Percentiles rank a stretch among this genome's conserved stretches.
Conservation (phyloP, 2,113 vertebrate genomes). For the Dicaeum eximium region DNA sequence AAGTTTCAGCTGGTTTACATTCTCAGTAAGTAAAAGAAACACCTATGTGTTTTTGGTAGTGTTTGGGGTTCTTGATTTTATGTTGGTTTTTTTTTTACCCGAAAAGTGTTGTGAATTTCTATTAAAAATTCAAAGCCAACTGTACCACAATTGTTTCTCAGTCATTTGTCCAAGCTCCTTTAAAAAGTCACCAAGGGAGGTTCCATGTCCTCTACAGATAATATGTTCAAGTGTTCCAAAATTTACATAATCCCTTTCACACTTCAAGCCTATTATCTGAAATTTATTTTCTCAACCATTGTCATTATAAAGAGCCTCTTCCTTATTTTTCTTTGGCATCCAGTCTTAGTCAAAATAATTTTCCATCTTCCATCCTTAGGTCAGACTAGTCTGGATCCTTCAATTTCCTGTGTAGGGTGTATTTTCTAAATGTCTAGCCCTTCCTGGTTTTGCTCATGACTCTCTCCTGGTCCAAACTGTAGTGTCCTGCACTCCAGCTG, state of each 20-base stretch:
- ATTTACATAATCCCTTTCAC: neutral
- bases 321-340: neutral
- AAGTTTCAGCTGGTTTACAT: neutral
- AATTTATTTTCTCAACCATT: neutral
- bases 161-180: neutral
- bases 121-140: neutral
- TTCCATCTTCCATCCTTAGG: neutral
- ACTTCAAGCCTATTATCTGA: neutral
- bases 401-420: neutral
- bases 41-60: neutral
- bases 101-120: neutral
- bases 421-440: neutral
- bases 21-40: neutral
- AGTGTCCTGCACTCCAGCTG: neutral
- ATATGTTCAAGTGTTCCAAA: neutral
- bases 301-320: neutral
- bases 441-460: neutral
- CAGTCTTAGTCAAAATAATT: neutral
- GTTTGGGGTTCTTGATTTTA: neutral
- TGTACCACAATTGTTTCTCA: neutral
- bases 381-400: neutral
- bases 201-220: neutral
- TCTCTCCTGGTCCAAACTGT: neutral
- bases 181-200: neutral
- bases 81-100: accelerated